These are phyloP conservation scores for Synergus laeviventris DNA, from an alignment of 2,888 invertebrate species.

Conservation along the genomic window DNA sequence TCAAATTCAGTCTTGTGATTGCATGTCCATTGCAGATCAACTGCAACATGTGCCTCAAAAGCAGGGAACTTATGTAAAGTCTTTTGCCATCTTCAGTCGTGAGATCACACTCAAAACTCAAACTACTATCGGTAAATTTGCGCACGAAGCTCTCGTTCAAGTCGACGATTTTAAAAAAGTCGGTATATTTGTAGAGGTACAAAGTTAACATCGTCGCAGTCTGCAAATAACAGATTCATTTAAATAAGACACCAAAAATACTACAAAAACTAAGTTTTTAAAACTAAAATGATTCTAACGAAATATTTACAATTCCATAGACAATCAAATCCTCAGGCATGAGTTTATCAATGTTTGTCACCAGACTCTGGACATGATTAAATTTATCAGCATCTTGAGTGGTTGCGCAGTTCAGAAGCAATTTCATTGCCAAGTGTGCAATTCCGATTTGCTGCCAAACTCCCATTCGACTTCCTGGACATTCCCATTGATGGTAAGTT, in stretches of 20 bases:
- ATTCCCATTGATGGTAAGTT: constrained; percentile 85
- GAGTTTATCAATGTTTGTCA: constrained; percentile 86
- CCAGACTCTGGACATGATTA: constrained; percentile 83
- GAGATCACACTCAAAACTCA: constrained; percentile 59
- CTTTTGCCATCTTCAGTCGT: constrained; percentile 62
- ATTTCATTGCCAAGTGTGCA: constrained; percentile 86
- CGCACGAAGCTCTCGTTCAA: constrained; percentile 64
- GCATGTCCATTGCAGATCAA: constrained; percentile 89
- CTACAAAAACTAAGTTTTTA: not conserved
- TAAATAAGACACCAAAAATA: constrained; percentile 14
- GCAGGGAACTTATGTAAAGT: constrained; percentile 80
- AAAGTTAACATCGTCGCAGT: constrained; percentile 82
- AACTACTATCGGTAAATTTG: constrained; percentile 61
- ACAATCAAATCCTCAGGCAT: constrained; percentile 82
- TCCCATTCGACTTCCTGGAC: constrained; percentile 80
- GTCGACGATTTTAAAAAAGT: constrained; percentile 80
- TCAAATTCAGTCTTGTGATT: constrained; percentile 75
- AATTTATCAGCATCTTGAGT: constrained; percentile 76
- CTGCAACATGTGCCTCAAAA: constrained; percentile 88
- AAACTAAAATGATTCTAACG: not conserved
- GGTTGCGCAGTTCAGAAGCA: constrained; percentile 78
- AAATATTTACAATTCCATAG: constrained; percentile 82
- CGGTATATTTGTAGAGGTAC: constrained; percentile 82
- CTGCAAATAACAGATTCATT: constrained; percentile 74
- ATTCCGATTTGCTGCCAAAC: constrained; percentile 86